A percentile compares a stretch with the other conserved stretches of the same genome.
phyloP scores from a whole-genome alignment of 1,140 invertebrate species.

The Zaprionus gabonicus region DNA sequence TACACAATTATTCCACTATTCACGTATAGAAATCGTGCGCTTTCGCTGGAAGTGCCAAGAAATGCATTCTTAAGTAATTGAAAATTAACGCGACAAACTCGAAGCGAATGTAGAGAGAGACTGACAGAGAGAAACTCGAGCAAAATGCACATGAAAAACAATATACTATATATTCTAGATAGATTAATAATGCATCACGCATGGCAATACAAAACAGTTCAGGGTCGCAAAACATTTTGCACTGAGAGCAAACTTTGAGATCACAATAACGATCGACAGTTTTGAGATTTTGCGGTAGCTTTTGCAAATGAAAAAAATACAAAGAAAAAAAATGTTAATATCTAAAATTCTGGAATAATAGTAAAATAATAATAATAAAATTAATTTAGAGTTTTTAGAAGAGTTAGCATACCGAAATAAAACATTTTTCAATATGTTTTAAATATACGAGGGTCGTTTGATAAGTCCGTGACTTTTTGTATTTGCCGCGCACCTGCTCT shows the following conservation, averaged over 20 bases:
- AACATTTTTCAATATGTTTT: too few species aligned
- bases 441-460: too few species aligned
- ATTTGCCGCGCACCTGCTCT: too few species aligned
- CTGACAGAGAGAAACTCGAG: slow-evolving; percentile 4
- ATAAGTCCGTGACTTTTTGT: too few species aligned
- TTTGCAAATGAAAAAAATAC: too few species aligned
- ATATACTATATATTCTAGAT: not conserved
- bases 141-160: slow-evolving; percentile 9
- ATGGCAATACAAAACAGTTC: not conserved
- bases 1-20: slow-evolving; percentile 41
- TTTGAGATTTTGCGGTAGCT: not conserved
- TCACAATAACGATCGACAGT: not conserved
- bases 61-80: slow-evolving; percentile 80
- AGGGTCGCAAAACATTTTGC: not conserved
- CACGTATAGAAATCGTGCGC: slow-evolving; percentile 63
- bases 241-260: not conserved
- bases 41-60: slow-evolving; percentile 73
- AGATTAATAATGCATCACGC: slow-evolving; percentile 2
- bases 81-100: slow-evolving; percentile 67
- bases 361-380: too few species aligned
- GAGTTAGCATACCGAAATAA: too few species aligned
- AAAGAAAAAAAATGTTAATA: too few species aligned
- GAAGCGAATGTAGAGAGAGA: slow-evolving; percentile 47
- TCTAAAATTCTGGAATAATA: too few species aligned
- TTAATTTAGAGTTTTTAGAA: too few species aligned